phyloP scores from a whole-genome alignment of 2,113 vertebrate genomes.

The Cinclus cinclus region DNA sequence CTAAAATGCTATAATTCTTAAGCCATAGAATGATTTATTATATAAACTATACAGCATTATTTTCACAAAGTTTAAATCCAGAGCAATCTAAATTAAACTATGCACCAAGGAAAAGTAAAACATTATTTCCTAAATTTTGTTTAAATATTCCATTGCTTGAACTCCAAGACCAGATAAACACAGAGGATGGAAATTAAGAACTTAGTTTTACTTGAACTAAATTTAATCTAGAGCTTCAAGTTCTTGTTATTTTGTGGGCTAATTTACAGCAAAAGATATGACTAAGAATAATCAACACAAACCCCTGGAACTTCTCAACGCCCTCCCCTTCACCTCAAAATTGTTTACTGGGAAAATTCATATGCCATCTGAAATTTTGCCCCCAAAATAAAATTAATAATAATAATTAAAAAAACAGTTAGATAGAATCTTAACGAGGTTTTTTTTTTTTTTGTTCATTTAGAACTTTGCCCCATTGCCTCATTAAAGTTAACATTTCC shows the following conservation, averaged over 20 bases:
- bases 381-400: not conserved
- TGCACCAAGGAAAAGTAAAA: not conserved
- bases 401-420: not conserved
- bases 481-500: not conserved
- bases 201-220: not conserved
- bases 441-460: not conserved
- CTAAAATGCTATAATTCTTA: not conserved
- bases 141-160: not conserved
- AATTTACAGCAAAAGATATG: not conserved
- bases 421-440: not conserved
- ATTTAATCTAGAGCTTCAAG: not conserved
- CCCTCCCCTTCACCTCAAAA: fast-evolving
- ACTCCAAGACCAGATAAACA: not conserved
- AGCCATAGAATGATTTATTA: not conserved
- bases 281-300: not conserved
- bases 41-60: not conserved
- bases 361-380: not conserved
- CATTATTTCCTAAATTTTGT: not conserved
- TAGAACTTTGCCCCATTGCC: not conserved
- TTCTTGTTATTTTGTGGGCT: not conserved
- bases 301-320: fast-evolving
- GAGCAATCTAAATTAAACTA: not conserved
- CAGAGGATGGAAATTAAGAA: not conserved
- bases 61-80: not conserved
- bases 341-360: not conserved